phyloP scores from a whole-genome alignment of 1,140 invertebrate genomes.

The Apis cerana region DNA sequence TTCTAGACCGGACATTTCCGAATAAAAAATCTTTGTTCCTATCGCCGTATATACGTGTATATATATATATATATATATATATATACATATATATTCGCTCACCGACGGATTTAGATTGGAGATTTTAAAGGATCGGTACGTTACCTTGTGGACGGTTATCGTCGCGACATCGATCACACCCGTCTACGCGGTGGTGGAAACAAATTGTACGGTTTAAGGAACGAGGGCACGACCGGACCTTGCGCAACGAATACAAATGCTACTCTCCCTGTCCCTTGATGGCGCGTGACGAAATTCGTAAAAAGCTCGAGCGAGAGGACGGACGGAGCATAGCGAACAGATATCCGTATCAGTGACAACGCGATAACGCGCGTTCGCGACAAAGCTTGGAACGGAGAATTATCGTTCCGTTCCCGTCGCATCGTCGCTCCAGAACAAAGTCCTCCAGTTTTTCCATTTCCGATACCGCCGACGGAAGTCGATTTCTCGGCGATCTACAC shows the following conservation, averaged over 20 bases:
- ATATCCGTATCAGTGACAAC: slow-evolving; percentile 35
- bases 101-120: neutral
- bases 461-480: too few relatives aligned
- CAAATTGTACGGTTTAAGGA: slow-evolving; percentile 61
- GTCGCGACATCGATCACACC: neutral
- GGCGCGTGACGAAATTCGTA: slow-evolving; percentile 59
- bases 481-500: too few relatives aligned
- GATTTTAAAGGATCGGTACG: too few relatives aligned
- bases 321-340: neutral
- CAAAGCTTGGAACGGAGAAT: neutral
- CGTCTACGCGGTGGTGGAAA: slow-evolving; percentile 3
- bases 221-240: slow-evolving; percentile 64
- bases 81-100: neutral
- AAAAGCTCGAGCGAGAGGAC: slow-evolving; percentile 18
- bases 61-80: too few relatives aligned
- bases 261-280: slow-evolving; percentile 53
- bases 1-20: neutral
- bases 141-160: neutral
- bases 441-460: too few relatives aligned
- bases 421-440: too few relatives aligned
- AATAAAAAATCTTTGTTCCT: neutral
- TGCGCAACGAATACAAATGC: slow-evolving; percentile 67
- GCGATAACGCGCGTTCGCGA: slow-evolving; percentile 40
- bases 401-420: neutral
- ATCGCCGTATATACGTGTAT: too few relatives aligned